Evolutionary conservation across 2,113 vertebrate species (phyloP), one percentile per base, ranked within the genome.

Genomic region (Delphinus delphis): DNA sequence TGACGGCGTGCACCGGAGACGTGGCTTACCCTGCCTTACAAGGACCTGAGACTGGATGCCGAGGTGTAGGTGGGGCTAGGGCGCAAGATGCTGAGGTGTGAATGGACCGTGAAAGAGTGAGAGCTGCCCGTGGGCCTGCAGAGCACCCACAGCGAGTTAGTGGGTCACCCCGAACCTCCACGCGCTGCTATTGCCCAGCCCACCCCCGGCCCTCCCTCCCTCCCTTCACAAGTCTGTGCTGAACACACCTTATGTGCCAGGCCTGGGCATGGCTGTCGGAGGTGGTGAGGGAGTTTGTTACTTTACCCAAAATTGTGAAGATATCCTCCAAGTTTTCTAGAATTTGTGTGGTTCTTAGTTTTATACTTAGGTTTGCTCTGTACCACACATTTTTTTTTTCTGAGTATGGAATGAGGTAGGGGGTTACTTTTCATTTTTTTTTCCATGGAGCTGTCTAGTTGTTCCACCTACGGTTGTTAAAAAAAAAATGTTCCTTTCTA

Each of bases 61-160:
- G 10, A 10, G 36, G 5, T 36, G 67, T 25, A 21, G 68, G 53
- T 18, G 67, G 68, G 36, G 47, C 3, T 21, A 18, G 31, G 31
- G 9, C 11, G 5, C 13, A 0, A 21, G 33, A 55, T 55, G 50
- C 76, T n/a, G 31, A 53, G 53, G 36, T 41, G 3, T 21, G 53
- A 28, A 2, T 13, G 2, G n/a, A 18, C 15, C 3, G 2, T 26
- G 65, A 26, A 55, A 28, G n/a, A 36, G 67, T 0, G 0, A 21
- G 76, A 2, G 84, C 0, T 1, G 50, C 15, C 4, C 0, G 0
- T 6, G 3, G 23, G 18, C 9, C 67, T 53, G 74, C 44, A 33
- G 47, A 77, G 17, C 17, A 3, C 11, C 47, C 33, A 5, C 36
- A 6, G 50, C 31, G 20, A 13, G 20, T 2, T 5, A 3, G 50